Conservation (phyloP, 64 coral and sea anemone species). For the Cladopsammia gracilis region DNA sequence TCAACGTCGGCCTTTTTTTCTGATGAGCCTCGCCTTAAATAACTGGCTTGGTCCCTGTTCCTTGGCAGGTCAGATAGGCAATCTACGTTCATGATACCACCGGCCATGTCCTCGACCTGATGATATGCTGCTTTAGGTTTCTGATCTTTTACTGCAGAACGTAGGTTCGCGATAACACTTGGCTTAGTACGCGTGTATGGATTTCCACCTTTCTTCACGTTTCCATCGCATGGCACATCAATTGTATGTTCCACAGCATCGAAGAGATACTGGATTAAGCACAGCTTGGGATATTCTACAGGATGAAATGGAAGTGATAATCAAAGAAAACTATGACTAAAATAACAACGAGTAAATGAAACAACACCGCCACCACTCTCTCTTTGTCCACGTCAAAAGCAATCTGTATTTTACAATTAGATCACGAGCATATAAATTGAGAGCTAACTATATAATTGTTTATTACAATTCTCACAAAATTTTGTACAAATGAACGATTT, state of each 20-base stretch:
- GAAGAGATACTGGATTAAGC: conserved; percentile 48
- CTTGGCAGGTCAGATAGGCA: conserved; percentile 44
- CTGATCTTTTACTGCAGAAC: background rate
- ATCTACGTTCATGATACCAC: conserved; percentile 21
- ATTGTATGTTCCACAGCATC: conserved; percentile 31
- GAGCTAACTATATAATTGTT: background rate
- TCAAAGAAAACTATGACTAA: background rate
- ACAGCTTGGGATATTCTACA: background rate
- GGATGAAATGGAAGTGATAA: background rate
- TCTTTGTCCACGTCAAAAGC: background rate
- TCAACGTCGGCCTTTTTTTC: conserved; percentile 27
- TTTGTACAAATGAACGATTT: background rate
- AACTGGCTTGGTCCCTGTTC: conserved; percentile 47
- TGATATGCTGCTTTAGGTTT: conserved; percentile 51
- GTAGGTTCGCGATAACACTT: conserved; percentile 33
- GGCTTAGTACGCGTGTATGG: conserved; percentile 47
- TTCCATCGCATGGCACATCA: background rate
- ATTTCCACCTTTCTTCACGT: conserved; percentile 5
- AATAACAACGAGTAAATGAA: background rate
- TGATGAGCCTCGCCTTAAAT: conserved; percentile 8
- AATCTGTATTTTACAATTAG: background rate
- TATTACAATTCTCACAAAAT: background rate
- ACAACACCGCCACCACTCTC: background rate
- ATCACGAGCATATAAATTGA: background rate
- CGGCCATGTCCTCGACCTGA: conserved; percentile 6